These are phyloP conservation scores for Sphenopsis melanotis DNA, from an alignment of 2,797 vertebrate genomes.

Conservation along the genomic window DNA sequence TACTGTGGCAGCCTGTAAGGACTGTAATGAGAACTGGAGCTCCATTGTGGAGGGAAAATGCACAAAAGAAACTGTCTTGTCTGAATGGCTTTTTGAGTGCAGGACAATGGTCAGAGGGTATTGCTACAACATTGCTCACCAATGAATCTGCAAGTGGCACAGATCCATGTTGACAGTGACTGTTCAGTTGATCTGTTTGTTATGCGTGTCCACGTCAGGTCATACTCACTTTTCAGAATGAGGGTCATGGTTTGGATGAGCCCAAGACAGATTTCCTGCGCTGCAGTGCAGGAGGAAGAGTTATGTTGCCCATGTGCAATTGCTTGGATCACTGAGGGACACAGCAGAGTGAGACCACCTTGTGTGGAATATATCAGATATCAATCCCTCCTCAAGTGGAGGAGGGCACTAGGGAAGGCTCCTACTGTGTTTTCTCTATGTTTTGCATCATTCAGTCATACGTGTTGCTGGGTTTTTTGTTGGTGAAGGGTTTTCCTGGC, in stretches of 20 bases:
- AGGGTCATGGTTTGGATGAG: background rate
- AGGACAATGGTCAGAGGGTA: background rate
- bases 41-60: background rate
- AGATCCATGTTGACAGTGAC: background rate
- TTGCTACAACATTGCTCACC: background rate
- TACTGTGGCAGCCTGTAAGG: background rate
- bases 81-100: background rate
- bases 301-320: background rate
- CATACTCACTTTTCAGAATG: background rate
- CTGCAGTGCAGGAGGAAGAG: accelerated
- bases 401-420: background rate
- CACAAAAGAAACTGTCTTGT: background rate
- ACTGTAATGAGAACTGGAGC: background rate
- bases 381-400: background rate
- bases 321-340: background rate
- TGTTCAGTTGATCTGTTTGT: background rate
- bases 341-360: background rate
- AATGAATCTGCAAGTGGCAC: background rate
- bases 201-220: background rate
- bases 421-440: background rate
- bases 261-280: background rate
- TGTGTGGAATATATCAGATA: background rate
- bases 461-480: background rate
- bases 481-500: background rate
- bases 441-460: background rate